phyloP scores from a whole-genome alignment of 2,797 vertebrate genomes.

The Numenius phaeopus region DNA sequence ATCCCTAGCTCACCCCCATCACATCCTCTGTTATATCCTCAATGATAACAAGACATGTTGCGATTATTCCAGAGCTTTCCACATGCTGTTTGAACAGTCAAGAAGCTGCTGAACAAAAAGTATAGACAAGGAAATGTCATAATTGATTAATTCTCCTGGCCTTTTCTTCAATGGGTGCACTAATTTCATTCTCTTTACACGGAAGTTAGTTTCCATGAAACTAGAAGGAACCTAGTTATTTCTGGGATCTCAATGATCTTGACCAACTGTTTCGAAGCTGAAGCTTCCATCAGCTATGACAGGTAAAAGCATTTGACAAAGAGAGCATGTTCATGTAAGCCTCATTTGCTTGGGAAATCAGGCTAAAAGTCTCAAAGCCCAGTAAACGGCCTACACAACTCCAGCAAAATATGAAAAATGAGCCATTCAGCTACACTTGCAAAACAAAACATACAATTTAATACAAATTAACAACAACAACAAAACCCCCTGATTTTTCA shows the following conservation, averaged over 20 bases:
- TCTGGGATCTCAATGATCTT: neutral
- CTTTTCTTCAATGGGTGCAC: neutral
- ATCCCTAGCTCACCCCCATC: neutral
- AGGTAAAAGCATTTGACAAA: neutral
- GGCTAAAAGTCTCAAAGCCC: neutral
- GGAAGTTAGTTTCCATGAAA: neutral
- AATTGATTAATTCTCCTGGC: neutral
- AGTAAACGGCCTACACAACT: neutral
- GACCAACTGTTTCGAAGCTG: neutral
- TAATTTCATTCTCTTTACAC: neutral
- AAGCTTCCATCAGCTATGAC: neutral
- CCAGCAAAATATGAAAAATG: neutral
- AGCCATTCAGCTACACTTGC: neutral
- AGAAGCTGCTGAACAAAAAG: neutral
- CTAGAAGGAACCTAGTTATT: neutral
- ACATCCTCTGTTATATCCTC: neutral
- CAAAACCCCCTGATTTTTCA: fast-evolving
- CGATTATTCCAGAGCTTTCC: neutral
- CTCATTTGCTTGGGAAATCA: neutral
- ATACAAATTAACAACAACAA: neutral
- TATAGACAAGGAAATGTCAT: neutral
- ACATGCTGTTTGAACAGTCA: neutral
- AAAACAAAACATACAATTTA: neutral
- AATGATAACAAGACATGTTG: neutral
- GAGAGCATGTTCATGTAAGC: neutral